Evolutionary conservation across 2,797 vertebrate species (phyloP).

Genomic region (Tapirus indicus): DNA sequence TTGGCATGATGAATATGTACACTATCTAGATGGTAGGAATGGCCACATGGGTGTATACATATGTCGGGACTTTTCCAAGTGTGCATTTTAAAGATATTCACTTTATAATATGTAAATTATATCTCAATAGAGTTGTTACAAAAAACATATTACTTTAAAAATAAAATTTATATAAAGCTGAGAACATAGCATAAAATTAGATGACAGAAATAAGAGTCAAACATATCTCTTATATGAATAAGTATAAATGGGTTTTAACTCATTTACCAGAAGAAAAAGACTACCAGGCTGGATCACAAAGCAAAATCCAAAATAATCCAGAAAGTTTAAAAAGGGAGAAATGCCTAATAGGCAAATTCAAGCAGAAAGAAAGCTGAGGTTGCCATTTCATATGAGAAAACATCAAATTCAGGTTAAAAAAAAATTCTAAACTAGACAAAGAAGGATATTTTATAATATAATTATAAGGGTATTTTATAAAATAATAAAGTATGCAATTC

Average conservation of each 20-base stretch:
- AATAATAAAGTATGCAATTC: neutral
- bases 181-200: neutral
- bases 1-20: neutral
- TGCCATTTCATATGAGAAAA: constrained; percentile 7
- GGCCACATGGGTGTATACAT: neutral
- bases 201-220: neutral
- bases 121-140: neutral
- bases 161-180: neutral
- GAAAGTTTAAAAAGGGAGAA: neutral
- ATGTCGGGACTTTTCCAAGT: neutral
- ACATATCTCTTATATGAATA: neutral
- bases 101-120: neutral
- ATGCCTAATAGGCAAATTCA: neutral
- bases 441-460: neutral
- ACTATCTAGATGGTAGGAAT: neutral
- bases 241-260: neutral
- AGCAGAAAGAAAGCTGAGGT: neutral
- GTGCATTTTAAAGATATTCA: neutral
- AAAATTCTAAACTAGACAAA: neutral
- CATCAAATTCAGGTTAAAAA: neutral
- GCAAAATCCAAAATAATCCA: neutral
- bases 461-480: neutral
- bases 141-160: neutral
- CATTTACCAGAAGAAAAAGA: neutral
- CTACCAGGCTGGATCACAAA: neutral